Evolutionary conservation across 1,140 invertebrate species (phyloP).

Genomic region (Chrysomallon squamiferum): DNA sequence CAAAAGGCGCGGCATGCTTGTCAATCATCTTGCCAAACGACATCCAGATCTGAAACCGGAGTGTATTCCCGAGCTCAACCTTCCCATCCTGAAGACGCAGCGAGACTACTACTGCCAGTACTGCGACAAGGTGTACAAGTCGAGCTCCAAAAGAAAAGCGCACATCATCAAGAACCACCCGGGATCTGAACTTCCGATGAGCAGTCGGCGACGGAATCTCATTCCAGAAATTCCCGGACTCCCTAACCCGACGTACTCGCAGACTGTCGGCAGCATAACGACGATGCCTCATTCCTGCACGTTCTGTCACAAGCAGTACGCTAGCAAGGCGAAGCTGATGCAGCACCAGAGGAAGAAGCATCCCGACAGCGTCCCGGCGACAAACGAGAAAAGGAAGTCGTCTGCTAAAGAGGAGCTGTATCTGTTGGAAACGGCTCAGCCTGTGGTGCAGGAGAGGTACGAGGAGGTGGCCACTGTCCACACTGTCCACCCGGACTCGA

Average conservation of each 20-base stretch:
- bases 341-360: slow-evolving; percentile 82
- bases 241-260: slow-evolving; percentile 70
- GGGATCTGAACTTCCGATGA: slow-evolving; percentile 73
- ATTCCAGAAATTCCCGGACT: slow-evolving; percentile 37
- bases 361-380: slow-evolving; percentile 62
- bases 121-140: slow-evolving; percentile 87
- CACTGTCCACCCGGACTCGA: slow-evolving; percentile 21
- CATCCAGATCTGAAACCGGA: slow-evolving; percentile 80
- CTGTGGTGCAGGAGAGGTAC: slow-evolving; percentile 7
- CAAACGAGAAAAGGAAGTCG: slow-evolving; percentile 21
- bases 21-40: slow-evolving; percentile 85
- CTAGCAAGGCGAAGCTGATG: slow-evolving; percentile 78
- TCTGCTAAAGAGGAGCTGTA: slow-evolving; percentile 23
- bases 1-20: slow-evolving; percentile 82
- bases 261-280: slow-evolving; percentile 74
- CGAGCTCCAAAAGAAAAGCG: slow-evolving; percentile 82
- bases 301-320: slow-evolving; percentile 87
- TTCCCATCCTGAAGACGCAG: slow-evolving; percentile 81
- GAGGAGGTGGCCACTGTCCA: slow-evolving; percentile 21
- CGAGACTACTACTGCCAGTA: slow-evolving; percentile 85
- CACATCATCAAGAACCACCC: slow-evolving; percentile 89
- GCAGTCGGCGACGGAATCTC: slow-evolving; percentile 58
- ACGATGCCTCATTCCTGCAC: slow-evolving; percentile 78
- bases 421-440: neutral
- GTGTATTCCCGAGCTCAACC: slow-evolving; percentile 80